phyloP scores from a whole-genome alignment of 2,888 invertebrate genomes.

The Leuctra nigra region DNA sequence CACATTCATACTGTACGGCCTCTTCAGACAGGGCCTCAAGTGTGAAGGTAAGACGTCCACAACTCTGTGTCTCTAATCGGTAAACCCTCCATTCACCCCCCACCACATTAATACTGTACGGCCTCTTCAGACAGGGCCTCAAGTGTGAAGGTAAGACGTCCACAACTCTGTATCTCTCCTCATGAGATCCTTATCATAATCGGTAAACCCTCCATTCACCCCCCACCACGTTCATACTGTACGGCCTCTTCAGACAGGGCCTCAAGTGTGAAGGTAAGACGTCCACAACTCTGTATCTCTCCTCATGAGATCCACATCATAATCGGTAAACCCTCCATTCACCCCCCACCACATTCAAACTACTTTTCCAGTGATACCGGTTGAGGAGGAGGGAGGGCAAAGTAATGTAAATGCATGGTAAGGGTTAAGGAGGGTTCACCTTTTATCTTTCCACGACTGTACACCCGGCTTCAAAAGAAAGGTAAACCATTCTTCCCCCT shows the following conservation, averaged over 20 bases:
- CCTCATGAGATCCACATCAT: no score
- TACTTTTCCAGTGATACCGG: no score
- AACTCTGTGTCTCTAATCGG: no score
- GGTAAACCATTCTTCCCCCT: background rate
- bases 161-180: no score
- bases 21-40: conserved; percentile 92
- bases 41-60: no score
- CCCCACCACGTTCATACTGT: conserved; percentile 95
- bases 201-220: conserved; percentile 99
- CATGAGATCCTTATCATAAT: no score
- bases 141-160: conserved; percentile 99
- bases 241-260: conserved; percentile 92
- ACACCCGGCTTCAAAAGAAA: conserved; percentile 77
- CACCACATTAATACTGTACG: no score
- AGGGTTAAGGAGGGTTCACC: no score
- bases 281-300: no score
- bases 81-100: background rate
- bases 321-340: background rate
- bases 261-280: conserved; percentile 91
- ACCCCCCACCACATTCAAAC: conserved; percentile 40
- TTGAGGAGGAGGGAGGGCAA: no score
- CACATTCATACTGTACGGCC: conserved; percentile 90
- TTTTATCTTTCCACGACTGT: conserved; percentile 93
- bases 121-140: conserved; percentile 90
- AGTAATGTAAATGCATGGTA: no score